Evolutionary conservation across 2,888 invertebrate species (phyloP).

Genomic region (Ormyrus labotus): DNA sequence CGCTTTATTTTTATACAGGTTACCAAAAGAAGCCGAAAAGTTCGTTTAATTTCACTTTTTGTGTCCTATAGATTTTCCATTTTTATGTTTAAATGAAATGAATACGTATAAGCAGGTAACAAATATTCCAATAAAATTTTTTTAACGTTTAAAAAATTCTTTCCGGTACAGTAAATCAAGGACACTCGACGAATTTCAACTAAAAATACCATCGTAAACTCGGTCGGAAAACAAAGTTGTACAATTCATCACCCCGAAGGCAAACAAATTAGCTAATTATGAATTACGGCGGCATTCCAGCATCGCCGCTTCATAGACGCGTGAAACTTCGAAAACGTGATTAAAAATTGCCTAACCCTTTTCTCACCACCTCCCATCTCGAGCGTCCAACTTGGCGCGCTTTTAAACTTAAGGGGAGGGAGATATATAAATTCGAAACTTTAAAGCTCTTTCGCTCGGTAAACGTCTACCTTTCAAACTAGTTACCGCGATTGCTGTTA

Average conservation of each 20-base stretch:
- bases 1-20: too few species aligned
- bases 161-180: too few species aligned
- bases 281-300: conserved; percentile 5
- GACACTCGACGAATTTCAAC: background rate
- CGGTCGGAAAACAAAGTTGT: background rate
- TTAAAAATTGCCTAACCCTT: conserved; percentile 29
- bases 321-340: conserved; percentile 24
- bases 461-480: conserved; percentile 31
- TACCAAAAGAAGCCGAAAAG: too few species aligned
- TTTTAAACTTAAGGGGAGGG: conserved; percentile 17
- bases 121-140: too few species aligned
- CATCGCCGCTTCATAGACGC: background rate
- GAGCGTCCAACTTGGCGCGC: background rate
- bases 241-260: background rate
- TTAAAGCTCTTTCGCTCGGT: conserved; percentile 32
- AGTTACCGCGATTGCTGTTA: conserved; percentile 27
- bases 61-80: too few species aligned
- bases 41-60: too few species aligned
- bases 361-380: too few species aligned
- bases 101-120: too few species aligned
- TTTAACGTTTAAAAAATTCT: too few species aligned
- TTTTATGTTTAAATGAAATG: too few species aligned
- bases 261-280: conserved; percentile 25
- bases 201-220: background rate
- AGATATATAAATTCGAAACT: conserved; percentile 46